Evolutionary conservation across 2,888 invertebrate genomes (phyloP).

Genomic region (Sarcophaga caerulescens): DNA sequence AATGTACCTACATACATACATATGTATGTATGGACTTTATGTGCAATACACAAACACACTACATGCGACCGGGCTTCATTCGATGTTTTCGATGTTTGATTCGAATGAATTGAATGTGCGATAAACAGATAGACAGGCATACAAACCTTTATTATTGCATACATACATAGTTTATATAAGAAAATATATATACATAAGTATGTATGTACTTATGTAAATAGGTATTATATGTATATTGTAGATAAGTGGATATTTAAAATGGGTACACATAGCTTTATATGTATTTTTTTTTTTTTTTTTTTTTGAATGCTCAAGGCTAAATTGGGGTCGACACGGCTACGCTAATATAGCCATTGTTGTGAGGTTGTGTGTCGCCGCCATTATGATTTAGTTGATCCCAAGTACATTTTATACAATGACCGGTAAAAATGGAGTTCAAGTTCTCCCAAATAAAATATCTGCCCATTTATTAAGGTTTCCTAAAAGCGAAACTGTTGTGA

Average conservation of each 20-base stretch:
- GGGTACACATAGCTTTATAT: conserved; percentile 42
- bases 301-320: conserved; percentile 64
- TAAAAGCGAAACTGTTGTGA: no score
- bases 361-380: not conserved
- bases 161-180: not conserved
- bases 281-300: conserved; percentile 32
- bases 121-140: not conserved
- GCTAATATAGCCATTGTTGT: conserved; percentile 15
- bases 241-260: conserved; percentile 18
- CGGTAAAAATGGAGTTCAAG: conserved; percentile 47
- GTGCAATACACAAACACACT: not conserved
- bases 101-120: conserved; percentile 11
- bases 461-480: no score
- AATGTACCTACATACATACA: not conserved
- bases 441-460: not conserved
- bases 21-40: not conserved
- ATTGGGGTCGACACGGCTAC: conserved; percentile 59
- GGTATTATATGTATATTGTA: not conserved
- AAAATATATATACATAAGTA: not conserved
- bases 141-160: not conserved
- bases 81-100: conserved; percentile 45
- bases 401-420: conserved; percentile 27
- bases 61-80: conserved; percentile 11
- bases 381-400: conserved; percentile 23
- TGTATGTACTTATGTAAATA: conserved; percentile 1